These are phyloP conservation scores for Cephus runcator DNA, from an alignment of 2,888 invertebrate genomes.

Conservation along the genomic window DNA sequence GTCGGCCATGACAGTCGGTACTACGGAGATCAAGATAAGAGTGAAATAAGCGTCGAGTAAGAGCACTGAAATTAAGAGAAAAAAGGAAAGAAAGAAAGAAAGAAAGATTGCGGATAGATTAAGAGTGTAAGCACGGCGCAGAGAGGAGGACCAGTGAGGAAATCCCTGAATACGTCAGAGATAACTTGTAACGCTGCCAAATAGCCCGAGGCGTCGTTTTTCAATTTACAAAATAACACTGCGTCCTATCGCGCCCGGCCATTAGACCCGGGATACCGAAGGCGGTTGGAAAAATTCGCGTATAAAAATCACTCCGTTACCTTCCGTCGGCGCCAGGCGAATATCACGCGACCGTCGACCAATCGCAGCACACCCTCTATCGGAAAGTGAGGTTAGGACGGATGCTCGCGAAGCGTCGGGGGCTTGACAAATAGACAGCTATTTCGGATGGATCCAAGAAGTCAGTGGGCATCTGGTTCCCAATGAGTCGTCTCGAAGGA, in stretches of 20 bases:
- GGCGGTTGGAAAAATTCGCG: background rate
- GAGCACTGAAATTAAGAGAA: background rate
- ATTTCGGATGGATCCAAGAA: background rate
- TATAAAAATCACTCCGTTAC: background rate
- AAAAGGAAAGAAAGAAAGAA: too few species aligned
- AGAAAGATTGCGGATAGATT: background rate
- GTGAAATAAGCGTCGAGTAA: background rate
- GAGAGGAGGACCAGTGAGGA: constrained; percentile 18
- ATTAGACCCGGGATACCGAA: background rate
- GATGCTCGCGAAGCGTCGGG: background rate
- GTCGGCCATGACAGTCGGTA: background rate
- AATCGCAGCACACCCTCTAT: background rate
- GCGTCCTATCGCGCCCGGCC: background rate
- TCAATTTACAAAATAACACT: background rate
- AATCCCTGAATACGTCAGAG: constrained; percentile 38
- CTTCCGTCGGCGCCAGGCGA: background rate
- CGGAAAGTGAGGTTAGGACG: background rate
- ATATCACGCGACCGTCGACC: background rate
- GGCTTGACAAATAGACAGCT: background rate
- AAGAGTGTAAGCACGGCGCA: background rate
- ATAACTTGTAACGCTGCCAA: constrained; percentile 28
- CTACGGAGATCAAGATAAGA: background rate
- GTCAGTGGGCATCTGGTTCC: background rate
- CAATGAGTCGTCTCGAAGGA: background rate
- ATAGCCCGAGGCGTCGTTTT: constrained; percentile 12